These are phyloP conservation scores for Rotaria macrura DNA, from an alignment of 2,888 invertebrate genomes.

Conservation along the genomic window DNA sequence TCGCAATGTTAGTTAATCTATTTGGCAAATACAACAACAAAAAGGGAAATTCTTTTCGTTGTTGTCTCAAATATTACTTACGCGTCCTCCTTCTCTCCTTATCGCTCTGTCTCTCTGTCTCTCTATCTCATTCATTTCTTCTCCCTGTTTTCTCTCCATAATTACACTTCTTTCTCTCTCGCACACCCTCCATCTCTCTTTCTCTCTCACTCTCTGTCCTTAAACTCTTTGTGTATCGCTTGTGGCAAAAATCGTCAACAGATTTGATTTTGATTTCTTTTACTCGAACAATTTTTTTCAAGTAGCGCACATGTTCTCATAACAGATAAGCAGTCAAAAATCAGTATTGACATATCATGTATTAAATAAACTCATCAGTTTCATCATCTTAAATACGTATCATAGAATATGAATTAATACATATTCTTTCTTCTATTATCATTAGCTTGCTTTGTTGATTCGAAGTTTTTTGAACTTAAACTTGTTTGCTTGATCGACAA, in stretches of 20 bases:
- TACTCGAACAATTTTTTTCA: background rate
- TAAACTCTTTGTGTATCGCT: background rate
- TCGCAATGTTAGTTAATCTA: background rate
- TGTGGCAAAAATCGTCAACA: background rate
- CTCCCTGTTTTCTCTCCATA: background rate
- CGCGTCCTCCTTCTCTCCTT: background rate
- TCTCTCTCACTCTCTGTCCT: background rate
- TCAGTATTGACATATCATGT: background rate
- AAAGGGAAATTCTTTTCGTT: background rate
- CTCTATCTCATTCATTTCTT: background rate
- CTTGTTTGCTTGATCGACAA: too few species aligned
- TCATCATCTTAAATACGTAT: too few species aligned
- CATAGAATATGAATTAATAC: too few species aligned
- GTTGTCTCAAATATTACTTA: background rate
- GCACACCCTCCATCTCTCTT: background rate
- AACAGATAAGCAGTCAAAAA: background rate
- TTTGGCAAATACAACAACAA: background rate
- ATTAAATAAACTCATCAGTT: background rate
- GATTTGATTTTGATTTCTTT: background rate
- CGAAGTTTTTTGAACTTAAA: too few species aligned
- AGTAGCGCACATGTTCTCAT: background rate
- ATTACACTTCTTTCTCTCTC: background rate
- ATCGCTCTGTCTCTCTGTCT: background rate
- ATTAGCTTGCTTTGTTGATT: too few species aligned
- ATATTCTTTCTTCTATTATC: too few species aligned